Conservation (phyloP, 2,113 vertebrate genomes). For the Cryptomyrus ogoouensis region DNA sequence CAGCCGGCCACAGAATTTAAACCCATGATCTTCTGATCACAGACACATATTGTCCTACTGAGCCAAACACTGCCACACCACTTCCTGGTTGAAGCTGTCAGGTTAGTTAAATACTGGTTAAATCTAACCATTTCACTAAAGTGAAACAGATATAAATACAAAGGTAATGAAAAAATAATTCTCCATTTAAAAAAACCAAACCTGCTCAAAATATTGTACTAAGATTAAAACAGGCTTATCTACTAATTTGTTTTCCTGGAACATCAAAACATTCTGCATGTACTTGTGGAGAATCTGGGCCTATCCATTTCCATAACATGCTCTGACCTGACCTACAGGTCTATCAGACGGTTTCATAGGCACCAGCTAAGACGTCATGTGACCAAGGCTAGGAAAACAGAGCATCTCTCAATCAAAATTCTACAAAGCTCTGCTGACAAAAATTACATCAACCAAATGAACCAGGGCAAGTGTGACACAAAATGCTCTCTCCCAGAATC, state of each 20-base stretch:
- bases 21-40: neutral
- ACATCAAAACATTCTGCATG: neutral
- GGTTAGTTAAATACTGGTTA: neutral
- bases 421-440: neutral
- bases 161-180: neutral
- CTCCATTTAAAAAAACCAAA: neutral
- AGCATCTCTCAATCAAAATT: slow-evolving; percentile 13
- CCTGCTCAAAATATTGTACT: neutral
- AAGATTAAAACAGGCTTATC: neutral
- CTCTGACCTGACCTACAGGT: neutral
- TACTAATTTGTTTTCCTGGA: neutral
- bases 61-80: neutral
- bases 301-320: neutral
- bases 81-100: neutral
- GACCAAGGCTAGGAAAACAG: neutral
- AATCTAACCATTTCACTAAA: neutral
- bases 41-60: neutral
- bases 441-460: slow-evolving; percentile 21
- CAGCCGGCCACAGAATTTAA: neutral
- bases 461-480: slow-evolving; percentile 1
- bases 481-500: slow-evolving; percentile 19
- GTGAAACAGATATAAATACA: neutral
- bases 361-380: neutral
- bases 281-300: neutral
- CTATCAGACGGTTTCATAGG: neutral